A percentile compares a stretch with the other conserved stretches of the same genome.
Evolutionary conservation across 2,797 vertebrate genomes (phyloP).

Genomic region (Podargus strigoides): DNA sequence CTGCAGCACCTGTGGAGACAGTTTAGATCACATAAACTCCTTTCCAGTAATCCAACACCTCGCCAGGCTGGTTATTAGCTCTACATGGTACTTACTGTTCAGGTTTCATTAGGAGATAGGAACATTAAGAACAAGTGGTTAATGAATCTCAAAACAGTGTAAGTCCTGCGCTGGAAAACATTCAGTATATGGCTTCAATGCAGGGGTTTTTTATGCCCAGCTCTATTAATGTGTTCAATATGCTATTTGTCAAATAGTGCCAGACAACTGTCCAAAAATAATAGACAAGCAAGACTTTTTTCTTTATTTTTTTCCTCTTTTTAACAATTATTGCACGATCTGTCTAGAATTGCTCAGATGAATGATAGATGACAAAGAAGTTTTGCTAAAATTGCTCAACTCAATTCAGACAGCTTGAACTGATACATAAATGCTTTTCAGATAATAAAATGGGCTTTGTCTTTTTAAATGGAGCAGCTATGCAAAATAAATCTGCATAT

Average conservation of each 20-base stretch:
- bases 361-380: background rate
- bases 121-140: background rate
- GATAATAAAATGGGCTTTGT: background rate
- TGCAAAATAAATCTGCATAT: constrained; percentile 10
- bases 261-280: background rate
- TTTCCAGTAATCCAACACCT: background rate
- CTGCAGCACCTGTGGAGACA: background rate
- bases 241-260: background rate
- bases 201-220: background rate
- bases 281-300: background rate
- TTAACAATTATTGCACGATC: background rate
- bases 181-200: background rate
- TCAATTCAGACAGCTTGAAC: background rate
- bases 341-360: background rate
- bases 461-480: background rate
- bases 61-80: background rate
- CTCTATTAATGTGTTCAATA: background rate
- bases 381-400: background rate
- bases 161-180: background rate
- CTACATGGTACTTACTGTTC: background rate
- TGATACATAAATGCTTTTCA: background rate
- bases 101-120: background rate
- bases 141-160: background rate
- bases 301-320: background rate
- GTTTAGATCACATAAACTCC: background rate